Percentiles rank a stretch among this genome's conserved stretches.
Conservation (phyloP, 2,113 vertebrate species). For the Cyprinodon tularosa region DNA sequence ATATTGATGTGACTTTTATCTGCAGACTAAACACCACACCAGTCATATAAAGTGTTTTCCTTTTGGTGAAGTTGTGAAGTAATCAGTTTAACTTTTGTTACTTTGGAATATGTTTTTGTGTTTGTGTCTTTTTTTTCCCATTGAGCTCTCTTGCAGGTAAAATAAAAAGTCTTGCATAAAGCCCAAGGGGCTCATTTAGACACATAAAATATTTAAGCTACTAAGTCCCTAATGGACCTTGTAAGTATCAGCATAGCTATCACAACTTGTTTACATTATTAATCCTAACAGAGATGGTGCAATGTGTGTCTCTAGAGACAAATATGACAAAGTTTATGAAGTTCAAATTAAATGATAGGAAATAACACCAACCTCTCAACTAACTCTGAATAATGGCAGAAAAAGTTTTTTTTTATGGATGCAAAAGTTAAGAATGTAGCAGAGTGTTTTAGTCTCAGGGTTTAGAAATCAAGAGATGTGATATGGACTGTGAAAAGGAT, state of each 20-base stretch:
- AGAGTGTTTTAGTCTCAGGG: neutral
- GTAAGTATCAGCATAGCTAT: neutral
- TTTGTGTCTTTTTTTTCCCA: neutral
- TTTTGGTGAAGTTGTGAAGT: neutral
- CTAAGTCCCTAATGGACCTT: neutral
- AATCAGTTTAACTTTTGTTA: neutral
- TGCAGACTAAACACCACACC: too few relatives aligned
- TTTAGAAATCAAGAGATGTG: neutral
- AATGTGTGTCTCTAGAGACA: neutral
- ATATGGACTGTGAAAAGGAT: neutral
- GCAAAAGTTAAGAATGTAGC: neutral
- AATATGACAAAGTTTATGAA: neutral
- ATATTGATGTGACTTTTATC: too few relatives aligned
- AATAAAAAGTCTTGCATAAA: neutral
- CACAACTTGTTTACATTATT: neutral
- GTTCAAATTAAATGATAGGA: neutral
- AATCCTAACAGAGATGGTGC: neutral
- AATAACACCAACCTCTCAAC: neutral
- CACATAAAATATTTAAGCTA: constrained; percentile 16
- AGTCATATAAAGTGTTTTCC: neutral
- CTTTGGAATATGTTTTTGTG: neutral
- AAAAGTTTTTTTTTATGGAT: neutral
- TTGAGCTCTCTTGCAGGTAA: neutral
- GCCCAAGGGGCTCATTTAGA: constrained; percentile 10
- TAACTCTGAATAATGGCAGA: neutral